Evolutionary conservation across 2,797 vertebrate species (phyloP), one percentile per base, ranked within the genome.

Genomic region (Diceros bicornis): DNA sequence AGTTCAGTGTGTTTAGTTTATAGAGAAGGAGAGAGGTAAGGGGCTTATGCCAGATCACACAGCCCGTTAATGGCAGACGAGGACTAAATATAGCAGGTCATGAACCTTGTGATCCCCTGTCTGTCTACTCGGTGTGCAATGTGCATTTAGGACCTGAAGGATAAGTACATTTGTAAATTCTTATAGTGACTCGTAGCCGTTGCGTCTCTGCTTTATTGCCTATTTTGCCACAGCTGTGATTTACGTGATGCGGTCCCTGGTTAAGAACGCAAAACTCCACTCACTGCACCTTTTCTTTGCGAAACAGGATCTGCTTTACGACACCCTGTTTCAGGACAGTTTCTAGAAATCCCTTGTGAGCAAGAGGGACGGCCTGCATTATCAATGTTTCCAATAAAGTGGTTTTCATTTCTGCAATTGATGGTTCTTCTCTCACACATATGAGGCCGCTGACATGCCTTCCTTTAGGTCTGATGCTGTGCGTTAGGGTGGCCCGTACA

Each of bases 201-300:
- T 87, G 21, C 0, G 21, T 93, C 89, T 97, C 93, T 92, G 68
- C 57, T 34, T 32, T 72, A 10, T 34, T 59, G 25, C 37, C 27
- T 94, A 16, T 34, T 75, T 52, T 81, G n/a, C 84, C 47, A 55
- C 21, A 71, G 16, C 23, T 85, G 13, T 91, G 44, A 89, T 72
- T 91, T 85, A 62, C 7, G 7, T 37, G 52, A 32, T 57, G 18
- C 59, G 44, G 59, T 81, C 52, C 74, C 86, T 92, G n/a, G 68
- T 93, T 88, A 92, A 92, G 88, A 97, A 88, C 66, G 66, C n/a
- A 81, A 77, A 97, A 41, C 27, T 89, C 50, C n/a, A 89, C 61
- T 91, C 47, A 75, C 61, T 72, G 20, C 2, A 82, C 52, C 23
- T 93, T 83, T 91, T 85, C 41, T 90, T 34, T 93, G 75, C 27